phyloP scores from a whole-genome alignment of 2,113 vertebrate species.

The Brachypodius melanocephalos region DNA sequence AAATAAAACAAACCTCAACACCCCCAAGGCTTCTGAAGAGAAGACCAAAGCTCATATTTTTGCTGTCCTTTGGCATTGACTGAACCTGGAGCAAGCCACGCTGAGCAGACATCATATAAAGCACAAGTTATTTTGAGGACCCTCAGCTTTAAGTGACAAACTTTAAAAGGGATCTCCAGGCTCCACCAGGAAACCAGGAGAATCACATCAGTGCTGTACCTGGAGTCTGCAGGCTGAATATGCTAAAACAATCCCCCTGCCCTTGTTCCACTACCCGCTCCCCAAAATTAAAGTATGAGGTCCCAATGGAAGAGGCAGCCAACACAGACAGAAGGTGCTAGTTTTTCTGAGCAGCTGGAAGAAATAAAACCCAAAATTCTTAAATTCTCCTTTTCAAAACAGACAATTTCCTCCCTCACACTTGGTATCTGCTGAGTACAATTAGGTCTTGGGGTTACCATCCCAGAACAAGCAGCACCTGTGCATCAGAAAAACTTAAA shows the following conservation, averaged over 20 bases:
- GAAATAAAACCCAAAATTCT: not conserved
- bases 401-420: not conserved
- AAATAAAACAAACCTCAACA: not conserved
- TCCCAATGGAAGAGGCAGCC: not conserved
- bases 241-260: not conserved
- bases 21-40: not conserved
- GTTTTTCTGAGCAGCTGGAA: not conserved
- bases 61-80: not conserved
- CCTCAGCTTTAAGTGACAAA: not conserved
- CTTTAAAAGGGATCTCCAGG: not conserved
- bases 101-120: not conserved
- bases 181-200: not conserved
- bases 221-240: not conserved
- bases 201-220: not conserved
- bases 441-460: not conserved
- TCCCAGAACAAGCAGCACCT: not conserved
- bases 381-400: not conserved
- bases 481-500: not conserved
- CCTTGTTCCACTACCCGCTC: fast-evolving
- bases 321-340: not conserved
- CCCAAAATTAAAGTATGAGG: not conserved
- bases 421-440: not conserved
- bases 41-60: not conserved
- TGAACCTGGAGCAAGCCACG: not conserved
- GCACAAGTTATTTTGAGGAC: not conserved